phyloP scores from a whole-genome alignment of 2,797 vertebrate species.

The Tragopan temminckii region DNA sequence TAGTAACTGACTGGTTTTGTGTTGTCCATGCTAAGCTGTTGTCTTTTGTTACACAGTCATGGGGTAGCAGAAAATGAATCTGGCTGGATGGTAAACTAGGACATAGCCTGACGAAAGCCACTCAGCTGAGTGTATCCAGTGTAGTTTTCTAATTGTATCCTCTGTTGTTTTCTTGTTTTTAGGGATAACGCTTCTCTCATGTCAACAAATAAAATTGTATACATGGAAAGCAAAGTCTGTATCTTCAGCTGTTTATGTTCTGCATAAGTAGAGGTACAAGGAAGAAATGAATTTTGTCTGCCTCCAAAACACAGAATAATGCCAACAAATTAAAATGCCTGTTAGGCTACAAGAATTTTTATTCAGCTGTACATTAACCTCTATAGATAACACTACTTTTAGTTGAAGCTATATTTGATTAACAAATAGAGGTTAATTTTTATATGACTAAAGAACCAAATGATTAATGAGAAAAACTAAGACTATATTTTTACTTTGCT shows the following conservation, averaged over 20 bases:
- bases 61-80: neutral
- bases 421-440: neutral
- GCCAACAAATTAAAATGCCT: neutral
- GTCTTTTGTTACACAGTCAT: neutral
- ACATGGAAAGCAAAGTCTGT: neutral
- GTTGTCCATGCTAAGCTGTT: neutral
- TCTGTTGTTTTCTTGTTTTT: neutral
- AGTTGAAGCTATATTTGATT: neutral
- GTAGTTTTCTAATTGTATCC: neutral
- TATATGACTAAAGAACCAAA: neutral
- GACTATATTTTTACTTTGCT: neutral
- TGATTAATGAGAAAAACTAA: neutral
- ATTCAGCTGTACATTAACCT: neutral
- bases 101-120: neutral
- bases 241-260: neutral
- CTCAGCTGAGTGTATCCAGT: neutral
- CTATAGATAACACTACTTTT: neutral
- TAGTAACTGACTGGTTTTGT: neutral
- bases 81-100: neutral
- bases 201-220: neutral
- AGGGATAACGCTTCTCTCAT: neutral
- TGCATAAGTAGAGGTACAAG: neutral
- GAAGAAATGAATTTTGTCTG: neutral
- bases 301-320: neutral
- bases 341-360: neutral